phyloP scores from a whole-genome alignment of 2,888 invertebrate species.

The Pinctada fucata region DNA sequence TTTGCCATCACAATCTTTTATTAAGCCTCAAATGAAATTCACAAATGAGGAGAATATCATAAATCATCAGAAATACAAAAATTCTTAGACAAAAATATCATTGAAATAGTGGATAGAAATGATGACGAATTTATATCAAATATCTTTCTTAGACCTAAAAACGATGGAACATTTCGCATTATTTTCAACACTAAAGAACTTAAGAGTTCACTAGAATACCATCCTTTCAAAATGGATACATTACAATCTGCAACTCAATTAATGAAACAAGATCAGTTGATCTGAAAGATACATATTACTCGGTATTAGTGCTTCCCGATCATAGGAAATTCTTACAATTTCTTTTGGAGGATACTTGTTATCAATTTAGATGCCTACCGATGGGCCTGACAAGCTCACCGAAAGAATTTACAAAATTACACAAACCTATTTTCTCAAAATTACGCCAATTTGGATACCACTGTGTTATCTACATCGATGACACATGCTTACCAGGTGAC shows the following conservation, averaged over 20 bases:
- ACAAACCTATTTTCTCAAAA: conserved; percentile 32
- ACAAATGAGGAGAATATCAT: conserved; percentile 20
- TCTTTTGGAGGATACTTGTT: not conserved
- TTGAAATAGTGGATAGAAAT: too few relatives aligned
- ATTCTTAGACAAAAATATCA: too few relatives aligned
- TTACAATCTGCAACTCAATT: conserved; percentile 11
- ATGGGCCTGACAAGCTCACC: too few relatives aligned
- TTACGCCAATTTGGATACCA: conserved; percentile 11
- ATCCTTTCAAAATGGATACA: too few relatives aligned
- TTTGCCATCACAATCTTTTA: too few relatives aligned
- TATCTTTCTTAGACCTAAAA: conserved; percentile 38
- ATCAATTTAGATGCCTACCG: conserved; percentile 31
- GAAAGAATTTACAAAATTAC: conserved; percentile 36
- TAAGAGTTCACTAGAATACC: conserved; percentile 35
- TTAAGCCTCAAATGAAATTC: conserved; percentile 8
- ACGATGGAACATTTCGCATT: conserved; percentile 31
- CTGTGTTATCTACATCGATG: conserved; percentile 24
- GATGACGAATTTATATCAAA: conserved; percentile 33
- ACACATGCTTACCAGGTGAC: too few relatives aligned
- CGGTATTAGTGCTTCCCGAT: not conserved
- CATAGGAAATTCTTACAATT: conserved; percentile 9
- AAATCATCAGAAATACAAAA: conserved; percentile 3
- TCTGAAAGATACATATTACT: conserved; percentile 16
- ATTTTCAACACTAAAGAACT: conserved; percentile 45
- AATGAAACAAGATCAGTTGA: conserved; percentile 5